phyloP scores from a whole-genome alignment of 2,797 vertebrate species.

The Okamejei kenojei region DNA sequence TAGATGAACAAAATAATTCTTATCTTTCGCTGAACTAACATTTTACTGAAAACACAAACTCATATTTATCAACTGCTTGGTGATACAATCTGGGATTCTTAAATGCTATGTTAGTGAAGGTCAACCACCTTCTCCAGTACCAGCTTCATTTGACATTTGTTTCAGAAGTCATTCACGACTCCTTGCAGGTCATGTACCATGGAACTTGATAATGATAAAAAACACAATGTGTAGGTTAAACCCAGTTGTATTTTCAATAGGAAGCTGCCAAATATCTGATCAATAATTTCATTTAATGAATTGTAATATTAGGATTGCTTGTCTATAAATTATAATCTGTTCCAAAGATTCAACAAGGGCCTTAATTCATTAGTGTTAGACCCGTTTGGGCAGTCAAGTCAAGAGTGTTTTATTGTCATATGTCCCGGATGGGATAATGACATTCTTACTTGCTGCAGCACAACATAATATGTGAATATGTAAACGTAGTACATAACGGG shows the following conservation, averaged over 20 bases:
- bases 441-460: no score
- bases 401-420: no score
- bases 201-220: neutral
- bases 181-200: neutral
- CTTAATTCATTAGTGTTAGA: neutral
- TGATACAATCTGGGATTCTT: neutral
- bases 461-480: no score
- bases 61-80: neutral
- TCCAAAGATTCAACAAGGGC: constrained; percentile 3
- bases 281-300: constrained; percentile 3
- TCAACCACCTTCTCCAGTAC: neutral
- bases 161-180: constrained; percentile 9
- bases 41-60: neutral
- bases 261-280: neutral
- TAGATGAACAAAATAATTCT: neutral
- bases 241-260: neutral
- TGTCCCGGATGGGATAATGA: no score
- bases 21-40: neutral
- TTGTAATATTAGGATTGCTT: neutral
- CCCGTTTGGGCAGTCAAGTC: neutral
- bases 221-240: neutral
- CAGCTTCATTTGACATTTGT: neutral
- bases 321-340: neutral
- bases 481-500: no score
- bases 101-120: neutral